Evolutionary conservation across 2,113 vertebrate genomes (phyloP).

Genomic region (Bambusicola thoracicus): DNA sequence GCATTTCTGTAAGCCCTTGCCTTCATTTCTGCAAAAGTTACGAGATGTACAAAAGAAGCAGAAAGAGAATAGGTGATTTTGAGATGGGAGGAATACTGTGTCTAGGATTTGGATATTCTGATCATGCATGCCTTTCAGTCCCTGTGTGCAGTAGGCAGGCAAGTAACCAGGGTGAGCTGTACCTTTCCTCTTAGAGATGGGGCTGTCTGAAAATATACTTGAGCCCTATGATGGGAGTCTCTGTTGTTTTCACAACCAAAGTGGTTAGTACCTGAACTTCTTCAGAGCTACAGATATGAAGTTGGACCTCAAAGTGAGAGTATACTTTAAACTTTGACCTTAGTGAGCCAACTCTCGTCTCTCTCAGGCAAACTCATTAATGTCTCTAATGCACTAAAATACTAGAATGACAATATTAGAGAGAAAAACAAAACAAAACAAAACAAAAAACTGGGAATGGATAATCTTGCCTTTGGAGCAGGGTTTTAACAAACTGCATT

Average conservation of each 20-base stretch:
- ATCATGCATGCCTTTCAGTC: neutral
- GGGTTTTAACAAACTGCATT: neutral
- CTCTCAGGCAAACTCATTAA: neutral
- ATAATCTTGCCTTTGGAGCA: neutral
- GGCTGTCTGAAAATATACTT: neutral
- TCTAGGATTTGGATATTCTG: neutral
- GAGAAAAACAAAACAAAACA: neutral
- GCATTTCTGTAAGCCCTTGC: neutral
- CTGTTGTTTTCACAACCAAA: neutral
- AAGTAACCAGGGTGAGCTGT: fast-evolving
- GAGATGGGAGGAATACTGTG: neutral
- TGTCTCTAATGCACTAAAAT: neutral
- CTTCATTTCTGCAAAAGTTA: neutral
- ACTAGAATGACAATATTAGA: neutral
- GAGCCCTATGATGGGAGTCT: neutral
- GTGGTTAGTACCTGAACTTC: neutral
- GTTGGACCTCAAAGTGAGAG: neutral
- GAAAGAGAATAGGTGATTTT: neutral
- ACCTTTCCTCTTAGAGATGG: fast-evolving
- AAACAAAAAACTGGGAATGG: neutral
- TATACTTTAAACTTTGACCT: neutral
- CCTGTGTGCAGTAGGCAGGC: neutral
- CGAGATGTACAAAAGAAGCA: neutral
- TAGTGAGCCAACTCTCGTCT: neutral
- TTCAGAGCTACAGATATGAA: fast-evolving